Evolutionary conservation across 2,888 invertebrate genomes (phyloP).

Genomic region (Volucella inanis): DNA sequence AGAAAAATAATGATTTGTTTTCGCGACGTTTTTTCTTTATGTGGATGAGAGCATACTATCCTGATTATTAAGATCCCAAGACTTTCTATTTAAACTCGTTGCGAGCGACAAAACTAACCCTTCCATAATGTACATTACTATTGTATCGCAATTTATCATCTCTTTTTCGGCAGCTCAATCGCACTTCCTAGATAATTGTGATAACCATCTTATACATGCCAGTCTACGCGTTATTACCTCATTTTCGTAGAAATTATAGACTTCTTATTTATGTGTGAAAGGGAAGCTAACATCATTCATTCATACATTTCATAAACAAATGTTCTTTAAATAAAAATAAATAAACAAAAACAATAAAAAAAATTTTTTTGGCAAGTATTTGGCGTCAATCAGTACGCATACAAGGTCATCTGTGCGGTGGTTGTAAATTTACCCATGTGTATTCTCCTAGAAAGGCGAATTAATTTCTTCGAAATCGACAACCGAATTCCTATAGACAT

Average conservation of each 20-base stretch:
- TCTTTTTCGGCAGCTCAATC: too few species aligned
- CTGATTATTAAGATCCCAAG: too few species aligned
- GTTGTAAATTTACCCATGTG: conserved; percentile 13
- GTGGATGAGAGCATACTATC: too few species aligned
- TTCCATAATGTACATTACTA: too few species aligned
- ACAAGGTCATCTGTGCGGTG: neutral
- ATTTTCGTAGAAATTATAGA: conserved; percentile 28
- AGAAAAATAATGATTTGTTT: too few species aligned
- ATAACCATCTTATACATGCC: too few species aligned
- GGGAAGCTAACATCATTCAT: neutral
- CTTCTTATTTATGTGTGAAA: conserved; percentile 2
- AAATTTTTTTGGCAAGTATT: conserved; percentile 1
- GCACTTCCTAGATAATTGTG: neutral
- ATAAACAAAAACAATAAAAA: neutral
- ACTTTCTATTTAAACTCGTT: too few species aligned
- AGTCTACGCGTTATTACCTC: too few species aligned
- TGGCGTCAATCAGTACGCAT: conserved; percentile 2
- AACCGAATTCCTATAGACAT: neutral
- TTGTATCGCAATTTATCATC: too few species aligned
- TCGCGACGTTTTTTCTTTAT: too few species aligned
- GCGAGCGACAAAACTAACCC: too few species aligned
- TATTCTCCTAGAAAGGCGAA: conserved; percentile 2
- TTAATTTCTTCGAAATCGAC: conserved; percentile 2
- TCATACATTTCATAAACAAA: conserved; percentile 13
- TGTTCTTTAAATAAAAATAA: neutral